Conservation (phyloP, 2,888 invertebrate genomes). For the Tenthredo scrophulariae region DNA sequence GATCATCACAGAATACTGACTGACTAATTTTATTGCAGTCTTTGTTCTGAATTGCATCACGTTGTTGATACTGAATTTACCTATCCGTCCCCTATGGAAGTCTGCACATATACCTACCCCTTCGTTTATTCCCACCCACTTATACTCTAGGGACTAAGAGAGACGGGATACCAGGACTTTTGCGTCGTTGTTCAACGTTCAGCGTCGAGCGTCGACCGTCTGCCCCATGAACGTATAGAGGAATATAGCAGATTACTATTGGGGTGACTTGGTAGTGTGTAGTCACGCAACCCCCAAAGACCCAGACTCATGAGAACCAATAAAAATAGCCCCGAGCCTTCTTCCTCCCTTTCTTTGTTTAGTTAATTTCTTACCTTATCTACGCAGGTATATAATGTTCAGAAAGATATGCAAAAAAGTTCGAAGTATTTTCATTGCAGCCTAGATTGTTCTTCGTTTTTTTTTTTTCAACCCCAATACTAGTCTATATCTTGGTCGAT, state of each 20-base stretch:
- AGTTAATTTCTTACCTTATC: neutral
- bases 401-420: too few species aligned
- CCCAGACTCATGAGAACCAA: neutral
- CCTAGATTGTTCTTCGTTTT: too few species aligned
- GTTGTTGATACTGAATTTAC: neutral
- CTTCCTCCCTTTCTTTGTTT: neutral
- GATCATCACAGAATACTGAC: neutral
- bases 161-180: neutral
- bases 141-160: neutral
- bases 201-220: neutral
- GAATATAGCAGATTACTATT: neutral
- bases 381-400: neutral
- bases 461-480: too few species aligned
- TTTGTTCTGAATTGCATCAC: neutral
- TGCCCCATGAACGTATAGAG: neutral
- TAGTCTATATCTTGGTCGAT: neutral
- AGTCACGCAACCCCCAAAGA: neutral
- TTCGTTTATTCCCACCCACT: neutral
- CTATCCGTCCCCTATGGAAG: neutral
- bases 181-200: conserved; percentile 4
- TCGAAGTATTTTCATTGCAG: too few species aligned
- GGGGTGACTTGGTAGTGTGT: neutral
- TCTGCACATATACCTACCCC: neutral
- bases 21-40: neutral
- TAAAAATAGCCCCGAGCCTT: neutral